phyloP scores from a whole-genome alignment of 2,888 invertebrate species.

The Masnerella sp. region DNA sequence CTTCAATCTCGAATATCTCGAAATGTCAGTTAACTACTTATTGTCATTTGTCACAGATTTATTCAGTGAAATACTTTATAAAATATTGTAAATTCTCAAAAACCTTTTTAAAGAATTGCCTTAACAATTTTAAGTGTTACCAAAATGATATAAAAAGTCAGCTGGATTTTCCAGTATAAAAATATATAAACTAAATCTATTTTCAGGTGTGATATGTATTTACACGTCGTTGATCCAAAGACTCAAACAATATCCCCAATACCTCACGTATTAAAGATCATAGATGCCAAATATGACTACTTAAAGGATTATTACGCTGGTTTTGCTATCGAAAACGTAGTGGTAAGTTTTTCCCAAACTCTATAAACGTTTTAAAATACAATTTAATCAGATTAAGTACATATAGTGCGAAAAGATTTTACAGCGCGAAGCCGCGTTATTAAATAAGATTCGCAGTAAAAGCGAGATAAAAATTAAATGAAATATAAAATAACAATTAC shows the following conservation, averaged over 20 bases:
- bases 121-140: too few relatives aligned
- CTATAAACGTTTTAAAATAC: not conserved
- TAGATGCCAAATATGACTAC: conserved; percentile 91
- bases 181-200: too few relatives aligned
- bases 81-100: too few relatives aligned
- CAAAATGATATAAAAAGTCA: too few relatives aligned
- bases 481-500: conserved; percentile 28
- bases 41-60: too few relatives aligned
- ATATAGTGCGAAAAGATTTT: not conserved
- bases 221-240: conserved; percentile 87
- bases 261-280: conserved; percentile 87
- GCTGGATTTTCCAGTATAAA: too few relatives aligned
- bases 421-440: too few relatives aligned
- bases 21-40: too few relatives aligned
- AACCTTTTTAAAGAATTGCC: too few relatives aligned
- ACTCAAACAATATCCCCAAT: conserved; percentile 88
- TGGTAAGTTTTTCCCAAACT: conserved; percentile 75
- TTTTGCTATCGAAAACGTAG: conserved; percentile 86
- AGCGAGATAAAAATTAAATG: not conserved
- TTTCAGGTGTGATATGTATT: conserved; percentile 89
- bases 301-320: conserved; percentile 88
- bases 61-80: too few relatives aligned
- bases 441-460: not conserved
- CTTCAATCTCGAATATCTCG: too few relatives aligned
- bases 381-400: not conserved